Conservation (phyloP, 2,888 invertebrate genomes). For the Lasioglossum lativentre region DNA sequence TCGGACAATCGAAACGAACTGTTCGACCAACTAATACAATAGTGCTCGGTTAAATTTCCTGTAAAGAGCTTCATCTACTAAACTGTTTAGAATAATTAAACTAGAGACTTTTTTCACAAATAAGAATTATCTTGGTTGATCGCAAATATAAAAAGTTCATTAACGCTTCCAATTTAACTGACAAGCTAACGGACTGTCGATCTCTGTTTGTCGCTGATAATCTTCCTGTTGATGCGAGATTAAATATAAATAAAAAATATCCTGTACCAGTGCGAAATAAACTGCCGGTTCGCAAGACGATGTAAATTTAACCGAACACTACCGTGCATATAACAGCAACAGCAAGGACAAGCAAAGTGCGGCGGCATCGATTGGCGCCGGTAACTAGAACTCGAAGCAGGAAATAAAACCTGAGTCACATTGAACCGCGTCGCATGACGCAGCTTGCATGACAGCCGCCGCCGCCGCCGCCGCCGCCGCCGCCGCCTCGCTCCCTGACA, state of each 20-base stretch:
- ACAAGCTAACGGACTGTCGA: too few species aligned
- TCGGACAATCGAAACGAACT: background rate
- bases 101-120: too few species aligned
- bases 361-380: conserved; percentile 34
- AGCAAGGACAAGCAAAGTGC: background rate
- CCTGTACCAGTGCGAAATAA: background rate
- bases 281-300: background rate
- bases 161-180: too few species aligned
- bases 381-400: conserved; percentile 70
- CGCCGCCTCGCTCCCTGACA: conserved; percentile 42
- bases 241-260: background rate
- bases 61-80: background rate
- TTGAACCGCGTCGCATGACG: conserved; percentile 64
- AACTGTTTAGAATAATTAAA: too few species aligned
- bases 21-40: background rate
- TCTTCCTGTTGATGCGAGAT: background rate
- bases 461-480: too few species aligned
- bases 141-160: too few species aligned
- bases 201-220: too few species aligned
- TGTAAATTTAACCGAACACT: background rate
- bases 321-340: background rate
- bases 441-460: conserved; percentile 47
- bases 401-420: conserved; percentile 73
- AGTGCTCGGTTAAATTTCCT: background rate
- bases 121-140: too few species aligned